Percentiles rank a stretch among this genome's conserved stretches.
phyloP scores from a whole-genome alignment of 2,797 vertebrate species.

The Falco naumanni region DNA sequence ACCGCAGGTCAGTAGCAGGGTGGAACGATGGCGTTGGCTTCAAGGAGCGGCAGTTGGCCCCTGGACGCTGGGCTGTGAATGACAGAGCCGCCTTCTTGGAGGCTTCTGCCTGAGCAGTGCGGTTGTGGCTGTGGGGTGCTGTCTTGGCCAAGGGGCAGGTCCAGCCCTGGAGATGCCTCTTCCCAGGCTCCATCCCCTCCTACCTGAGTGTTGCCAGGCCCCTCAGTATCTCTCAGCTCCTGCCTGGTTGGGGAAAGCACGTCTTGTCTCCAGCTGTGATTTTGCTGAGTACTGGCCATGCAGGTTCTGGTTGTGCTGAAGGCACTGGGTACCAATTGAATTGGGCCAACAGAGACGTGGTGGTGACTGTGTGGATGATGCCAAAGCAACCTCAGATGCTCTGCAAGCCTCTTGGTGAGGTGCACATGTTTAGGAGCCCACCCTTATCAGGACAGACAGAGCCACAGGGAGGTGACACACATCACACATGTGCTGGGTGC shows the following conservation, averaged over 20 bases:
- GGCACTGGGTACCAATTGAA: not conserved
- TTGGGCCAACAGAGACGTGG: not conserved
- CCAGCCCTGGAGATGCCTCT: not conserved
- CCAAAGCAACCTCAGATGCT: not conserved
- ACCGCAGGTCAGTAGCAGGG: not conserved
- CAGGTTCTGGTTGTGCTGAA: not conserved
- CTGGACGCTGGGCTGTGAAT: not conserved
- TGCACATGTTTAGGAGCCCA: not conserved
- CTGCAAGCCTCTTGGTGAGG: not conserved
- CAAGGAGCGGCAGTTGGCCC: not conserved
- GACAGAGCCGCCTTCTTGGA: not conserved
- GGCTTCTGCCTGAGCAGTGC: not conserved
- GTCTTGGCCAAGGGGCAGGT: not conserved
- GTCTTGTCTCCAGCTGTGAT: not conserved
- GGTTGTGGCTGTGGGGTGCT: rapidly evolving
- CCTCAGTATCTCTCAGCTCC: not conserved
- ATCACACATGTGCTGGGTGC: not conserved
- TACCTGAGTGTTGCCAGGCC: not conserved
- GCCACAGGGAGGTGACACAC: not conserved
- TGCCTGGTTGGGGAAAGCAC: not conserved
- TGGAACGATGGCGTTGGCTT: not conserved
- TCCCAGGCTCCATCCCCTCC: not conserved
- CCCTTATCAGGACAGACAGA: not conserved
- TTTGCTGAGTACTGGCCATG: not conserved
- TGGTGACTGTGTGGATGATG: not conserved